Conservation (phyloP, 2,888 invertebrate species). For the Stenotaenia linearis region DNA sequence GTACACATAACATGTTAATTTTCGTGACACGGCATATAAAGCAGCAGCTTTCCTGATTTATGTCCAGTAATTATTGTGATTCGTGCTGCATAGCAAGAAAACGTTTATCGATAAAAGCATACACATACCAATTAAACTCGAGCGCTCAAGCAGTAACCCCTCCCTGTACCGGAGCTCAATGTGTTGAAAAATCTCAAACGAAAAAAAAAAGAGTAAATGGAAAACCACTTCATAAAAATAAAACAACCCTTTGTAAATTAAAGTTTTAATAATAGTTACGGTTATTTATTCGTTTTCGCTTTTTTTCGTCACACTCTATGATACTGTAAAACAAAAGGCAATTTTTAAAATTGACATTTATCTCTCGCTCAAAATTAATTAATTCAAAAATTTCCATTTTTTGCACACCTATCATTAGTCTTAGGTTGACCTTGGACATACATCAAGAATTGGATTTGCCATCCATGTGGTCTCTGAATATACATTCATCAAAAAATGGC, state of each 20-base stretch:
- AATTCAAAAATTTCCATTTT: background rate
- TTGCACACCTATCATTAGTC: background rate
- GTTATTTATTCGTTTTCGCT: background rate
- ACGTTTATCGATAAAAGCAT: constrained; percentile 17
- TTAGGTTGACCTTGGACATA: background rate
- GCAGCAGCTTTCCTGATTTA: constrained; percentile 10
- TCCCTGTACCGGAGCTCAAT: background rate
- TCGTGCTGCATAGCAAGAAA: constrained; percentile 10
- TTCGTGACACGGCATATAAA: constrained; percentile 7
- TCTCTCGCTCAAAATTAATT: background rate
- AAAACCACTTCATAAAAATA: background rate
- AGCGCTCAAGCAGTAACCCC: background rate
- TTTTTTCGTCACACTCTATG: background rate
- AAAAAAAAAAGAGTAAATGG: background rate
- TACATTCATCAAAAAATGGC: background rate
- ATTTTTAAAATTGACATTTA: background rate
- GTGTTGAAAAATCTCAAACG: background rate
- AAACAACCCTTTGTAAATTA: background rate
- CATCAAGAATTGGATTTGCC: background rate
- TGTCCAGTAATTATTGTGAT: constrained; percentile 17
- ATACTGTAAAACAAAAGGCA: background rate
- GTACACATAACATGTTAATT: constrained; percentile 19
- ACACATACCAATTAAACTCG: background rate
- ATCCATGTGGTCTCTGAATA: background rate
- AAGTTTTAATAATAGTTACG: background rate